Evolutionary conservation across 2,888 invertebrate species (phyloP).

Genomic region (Miltochrista miniata): DNA sequence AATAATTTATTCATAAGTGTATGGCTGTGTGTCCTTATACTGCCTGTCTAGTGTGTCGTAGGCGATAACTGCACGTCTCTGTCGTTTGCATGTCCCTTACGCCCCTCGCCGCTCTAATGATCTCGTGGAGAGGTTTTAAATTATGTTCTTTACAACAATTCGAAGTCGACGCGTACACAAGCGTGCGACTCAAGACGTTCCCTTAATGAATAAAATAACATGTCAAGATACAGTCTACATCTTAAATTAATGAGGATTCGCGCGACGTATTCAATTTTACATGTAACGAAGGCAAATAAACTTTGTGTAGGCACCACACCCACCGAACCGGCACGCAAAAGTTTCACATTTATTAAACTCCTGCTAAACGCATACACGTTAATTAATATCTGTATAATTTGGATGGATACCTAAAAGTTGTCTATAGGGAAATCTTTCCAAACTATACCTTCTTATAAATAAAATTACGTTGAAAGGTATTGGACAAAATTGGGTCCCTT

Average conservation of each 20-base stretch:
- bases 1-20: too few species aligned
- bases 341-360: constrained; percentile 71
- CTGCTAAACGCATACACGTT: constrained; percentile 65
- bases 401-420: constrained; percentile 77
- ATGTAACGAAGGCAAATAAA: constrained; percentile 76
- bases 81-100: constrained; percentile 40
- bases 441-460: constrained; percentile 48
- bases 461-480: constrained; percentile 59
- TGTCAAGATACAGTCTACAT: constrained; percentile 78
- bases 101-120: constrained; percentile 61
- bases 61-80: constrained; percentile 35
- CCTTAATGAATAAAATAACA: constrained; percentile 82
- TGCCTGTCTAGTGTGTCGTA: constrained; percentile 8
- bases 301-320: constrained; percentile 52
- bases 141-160: constrained; percentile 79
- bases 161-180: constrained; percentile 68
- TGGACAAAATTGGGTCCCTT: constrained; percentile 49
- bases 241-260: constrained; percentile 81
- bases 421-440: constrained; percentile 64
- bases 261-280: constrained; percentile 77
- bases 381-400: constrained; percentile 68
- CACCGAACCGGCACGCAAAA: constrained; percentile 39
- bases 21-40: not conserved
- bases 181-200: constrained; percentile 62
- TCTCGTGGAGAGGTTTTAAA: constrained; percentile 75